A percentile compares a stretch with the other conserved stretches of the same genome.
These are phyloP conservation scores for Adrianichthys oophorus DNA, from an alignment of 2,797 vertebrate species.

Conservation along the genomic window DNA sequence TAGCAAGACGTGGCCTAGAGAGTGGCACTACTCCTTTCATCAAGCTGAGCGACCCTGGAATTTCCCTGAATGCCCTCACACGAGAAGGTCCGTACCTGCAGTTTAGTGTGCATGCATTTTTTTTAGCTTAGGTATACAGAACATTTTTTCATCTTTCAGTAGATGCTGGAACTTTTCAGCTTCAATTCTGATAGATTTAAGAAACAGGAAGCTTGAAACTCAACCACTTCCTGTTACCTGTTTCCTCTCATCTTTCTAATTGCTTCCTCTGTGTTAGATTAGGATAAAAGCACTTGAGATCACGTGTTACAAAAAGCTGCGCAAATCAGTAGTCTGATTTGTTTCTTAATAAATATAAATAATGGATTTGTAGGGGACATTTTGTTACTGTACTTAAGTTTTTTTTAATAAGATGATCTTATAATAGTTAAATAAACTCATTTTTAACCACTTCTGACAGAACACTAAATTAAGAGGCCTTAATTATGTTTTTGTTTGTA, in stretches of 20 bases:
- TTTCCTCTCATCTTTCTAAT: constrained; percentile 54
- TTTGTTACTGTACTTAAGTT: too few relatives aligned
- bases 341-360: too few relatives aligned
- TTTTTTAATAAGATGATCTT: too few relatives aligned
- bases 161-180: neutral
- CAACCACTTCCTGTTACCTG: constrained; percentile 55
- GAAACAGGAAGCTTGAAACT: constrained; percentile 52
- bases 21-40: constrained; percentile 82
- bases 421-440: too few relatives aligned
- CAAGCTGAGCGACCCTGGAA: constrained; percentile 93
- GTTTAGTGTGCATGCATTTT: neutral
- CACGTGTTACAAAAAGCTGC: too few relatives aligned
- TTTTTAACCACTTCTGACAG: too few relatives aligned
- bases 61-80: constrained; percentile 84
- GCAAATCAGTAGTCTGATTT: too few relatives aligned
- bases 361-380: too few relatives aligned
- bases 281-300: neutral
- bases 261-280: constrained; percentile 10
- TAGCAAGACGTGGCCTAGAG: constrained; percentile 84
- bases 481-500: too few relatives aligned
- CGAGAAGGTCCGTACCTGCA: constrained; percentile 80
- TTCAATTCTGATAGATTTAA: constrained; percentile 43
- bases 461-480: too few relatives aligned
- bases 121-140: neutral
- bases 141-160: neutral